A percentile compares a stretch with the other conserved stretches of the same genome.
Evolutionary conservation across 2,113 vertebrate species (phyloP).

Genomic region (Dunckerocampus dactyliophorus): DNA sequence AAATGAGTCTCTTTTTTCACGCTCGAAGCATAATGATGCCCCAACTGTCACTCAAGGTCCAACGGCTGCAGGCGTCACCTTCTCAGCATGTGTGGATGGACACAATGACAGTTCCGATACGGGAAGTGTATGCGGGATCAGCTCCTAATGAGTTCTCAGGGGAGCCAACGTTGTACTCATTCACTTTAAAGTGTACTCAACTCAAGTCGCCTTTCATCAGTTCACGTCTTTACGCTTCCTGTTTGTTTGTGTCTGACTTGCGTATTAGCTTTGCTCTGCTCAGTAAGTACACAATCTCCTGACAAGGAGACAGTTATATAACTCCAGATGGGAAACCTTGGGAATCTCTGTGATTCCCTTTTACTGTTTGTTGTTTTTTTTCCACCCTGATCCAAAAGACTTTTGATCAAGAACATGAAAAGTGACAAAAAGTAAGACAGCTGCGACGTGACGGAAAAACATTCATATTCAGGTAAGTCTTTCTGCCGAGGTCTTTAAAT

Average conservation of each 20-base stretch:
- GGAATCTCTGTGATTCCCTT: slow-evolving; percentile 26
- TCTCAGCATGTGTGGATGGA: slow-evolving; percentile 44
- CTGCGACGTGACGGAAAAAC: slow-evolving; percentile 12
- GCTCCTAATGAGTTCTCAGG: slow-evolving; percentile 67
- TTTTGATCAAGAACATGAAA: slow-evolving; percentile 25
- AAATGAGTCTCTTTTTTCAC: slow-evolving; percentile 25
- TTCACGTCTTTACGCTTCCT: neutral
- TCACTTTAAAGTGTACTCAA: slow-evolving; percentile 36
- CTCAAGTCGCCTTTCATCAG: slow-evolving; percentile 34
- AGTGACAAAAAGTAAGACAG: slow-evolving; percentile 10
- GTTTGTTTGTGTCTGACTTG: neutral
- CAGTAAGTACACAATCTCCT: neutral
- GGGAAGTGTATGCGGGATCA: slow-evolving; percentile 47
- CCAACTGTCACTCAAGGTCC: slow-evolving; percentile 28
- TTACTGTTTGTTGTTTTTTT: slow-evolving; percentile 13
- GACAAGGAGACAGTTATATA: neutral
- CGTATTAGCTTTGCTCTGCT: neutral
- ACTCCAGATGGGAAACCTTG: slow-evolving; percentile 13
- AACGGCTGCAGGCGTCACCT: slow-evolving; percentile 39
- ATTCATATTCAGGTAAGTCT: neutral
- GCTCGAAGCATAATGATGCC: slow-evolving; percentile 37
- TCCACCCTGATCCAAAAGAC: slow-evolving; percentile 15
- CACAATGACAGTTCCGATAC: slow-evolving; percentile 48
- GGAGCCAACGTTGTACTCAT: slow-evolving; percentile 40
- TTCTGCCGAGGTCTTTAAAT: slow-evolving; percentile 7